Evolutionary conservation across 2,797 vertebrate genomes (phyloP).

Genomic region (Macropodus opercularis): DNA sequence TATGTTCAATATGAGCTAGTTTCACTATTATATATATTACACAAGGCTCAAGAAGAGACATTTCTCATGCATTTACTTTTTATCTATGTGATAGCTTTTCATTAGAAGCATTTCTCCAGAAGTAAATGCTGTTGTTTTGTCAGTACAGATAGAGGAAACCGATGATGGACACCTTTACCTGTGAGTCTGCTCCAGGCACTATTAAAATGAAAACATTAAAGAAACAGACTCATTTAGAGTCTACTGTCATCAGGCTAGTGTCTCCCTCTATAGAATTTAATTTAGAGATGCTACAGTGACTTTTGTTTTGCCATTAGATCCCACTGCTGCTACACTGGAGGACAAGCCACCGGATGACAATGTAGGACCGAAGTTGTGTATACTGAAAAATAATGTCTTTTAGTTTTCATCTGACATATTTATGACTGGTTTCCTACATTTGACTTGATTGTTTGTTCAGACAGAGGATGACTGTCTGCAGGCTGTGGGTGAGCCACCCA

Average conservation of each 20-base stretch:
- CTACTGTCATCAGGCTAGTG: not conserved
- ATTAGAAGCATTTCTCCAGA: not conserved
- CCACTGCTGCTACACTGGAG: not conserved
- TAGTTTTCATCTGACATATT: not conserved
- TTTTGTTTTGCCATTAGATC: slow-evolving; percentile 16
- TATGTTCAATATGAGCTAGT: not conserved
- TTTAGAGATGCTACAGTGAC: not conserved
- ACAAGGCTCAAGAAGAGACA: not conserved
- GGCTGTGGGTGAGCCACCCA: slow-evolving; percentile 7
- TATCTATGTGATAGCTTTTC: not conserved
- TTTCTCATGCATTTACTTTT: not conserved
- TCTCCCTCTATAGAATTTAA: not conserved
- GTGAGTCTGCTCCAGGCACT: slow-evolving; percentile 14
- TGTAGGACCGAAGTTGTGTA: slow-evolving; percentile 27
- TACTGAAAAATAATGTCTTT: not conserved
- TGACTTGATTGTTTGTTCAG: slow-evolving; percentile 8
- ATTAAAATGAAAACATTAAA: not conserved
- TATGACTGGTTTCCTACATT: not conserved
- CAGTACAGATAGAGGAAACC: not conserved
- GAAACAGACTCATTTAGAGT: not conserved
- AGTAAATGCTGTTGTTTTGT: not conserved
- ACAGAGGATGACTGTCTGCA: slow-evolving; percentile 25
- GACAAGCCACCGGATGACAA: slow-evolving; percentile 10
- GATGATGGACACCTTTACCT: slow-evolving; percentile 28
- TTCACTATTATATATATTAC: not conserved